A percentile compares a stretch with the other conserved stretches of the same genome.
Evolutionary conservation across 1,140 invertebrate species (phyloP).

Genomic region (Apolygus lucorum): DNA sequence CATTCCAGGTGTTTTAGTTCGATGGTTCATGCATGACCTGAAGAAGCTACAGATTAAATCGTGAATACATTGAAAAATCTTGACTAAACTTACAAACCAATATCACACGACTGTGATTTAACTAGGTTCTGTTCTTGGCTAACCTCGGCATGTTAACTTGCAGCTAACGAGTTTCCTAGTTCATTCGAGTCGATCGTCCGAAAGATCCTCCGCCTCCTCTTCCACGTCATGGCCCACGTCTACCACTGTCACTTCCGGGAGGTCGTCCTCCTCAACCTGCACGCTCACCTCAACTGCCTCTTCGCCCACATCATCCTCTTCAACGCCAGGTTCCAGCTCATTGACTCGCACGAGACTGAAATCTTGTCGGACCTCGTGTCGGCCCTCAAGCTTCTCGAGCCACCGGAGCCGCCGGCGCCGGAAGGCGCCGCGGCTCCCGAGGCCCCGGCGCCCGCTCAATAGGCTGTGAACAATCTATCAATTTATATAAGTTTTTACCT

Average conservation of each 20-base stretch:
- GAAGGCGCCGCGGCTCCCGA: conserved; percentile 3
- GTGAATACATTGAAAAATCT: no score
- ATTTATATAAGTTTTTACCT: conserved; percentile 5
- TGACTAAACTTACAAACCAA: no score
- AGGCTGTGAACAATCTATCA: conserved; percentile 9
- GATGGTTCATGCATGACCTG: no score
- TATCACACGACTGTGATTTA: no score
- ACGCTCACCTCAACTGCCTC: conserved; percentile 90
- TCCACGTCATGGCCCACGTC: conserved; percentile 95
- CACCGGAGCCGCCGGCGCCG: neutral
- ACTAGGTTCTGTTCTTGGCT: neutral
- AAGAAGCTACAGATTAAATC: no score
- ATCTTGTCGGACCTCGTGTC: conserved; percentile 77
- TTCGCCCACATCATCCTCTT: conserved; percentile 91
- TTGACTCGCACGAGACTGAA: conserved; percentile 92
- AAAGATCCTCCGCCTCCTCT: conserved; percentile 91
- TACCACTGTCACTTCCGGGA: conserved; percentile 97
- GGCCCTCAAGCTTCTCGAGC: conserved; percentile 45
- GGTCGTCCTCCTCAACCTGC: conserved; percentile 81
- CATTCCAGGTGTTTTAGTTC: no score
- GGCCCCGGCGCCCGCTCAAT: neutral
- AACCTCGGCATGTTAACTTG: conserved; percentile 34
- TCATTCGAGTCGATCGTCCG: conserved; percentile 90
- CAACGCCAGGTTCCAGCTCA: conserved; percentile 77
- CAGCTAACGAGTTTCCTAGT: conserved; percentile 89